phyloP scores from a whole-genome alignment of 1,140 invertebrate genomes.

The Heterodera schachtii region DNA sequence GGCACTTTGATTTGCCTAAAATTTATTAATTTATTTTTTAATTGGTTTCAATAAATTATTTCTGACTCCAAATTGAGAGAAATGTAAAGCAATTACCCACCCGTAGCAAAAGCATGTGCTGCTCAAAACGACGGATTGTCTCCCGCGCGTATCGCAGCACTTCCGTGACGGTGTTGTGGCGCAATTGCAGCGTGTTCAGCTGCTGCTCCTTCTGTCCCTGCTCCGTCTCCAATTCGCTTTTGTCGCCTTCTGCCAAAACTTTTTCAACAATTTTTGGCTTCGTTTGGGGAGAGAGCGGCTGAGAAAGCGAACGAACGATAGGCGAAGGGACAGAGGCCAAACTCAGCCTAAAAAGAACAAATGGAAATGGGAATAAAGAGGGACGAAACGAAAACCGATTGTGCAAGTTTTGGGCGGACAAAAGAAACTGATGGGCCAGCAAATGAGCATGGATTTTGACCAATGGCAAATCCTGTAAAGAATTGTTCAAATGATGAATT shows the following conservation, averaged over 20 bases:
- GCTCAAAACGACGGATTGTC: conserved; percentile 31
- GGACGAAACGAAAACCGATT: neutral
- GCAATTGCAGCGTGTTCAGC: conserved; percentile 28
- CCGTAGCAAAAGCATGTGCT: conserved; percentile 43
- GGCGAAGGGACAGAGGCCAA: conserved; percentile 9
- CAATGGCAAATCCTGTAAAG: conserved; percentile 24
- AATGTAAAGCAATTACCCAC: conserved; percentile 20
- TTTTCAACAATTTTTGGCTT: conserved; percentile 1
- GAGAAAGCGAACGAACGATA: neutral
- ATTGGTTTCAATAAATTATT: no score
- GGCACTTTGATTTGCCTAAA: conserved; percentile 33
- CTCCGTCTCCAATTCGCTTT: neutral
- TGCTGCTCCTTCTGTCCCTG: conserved; percentile 8
- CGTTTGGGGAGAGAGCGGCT: neutral
- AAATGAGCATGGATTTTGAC: conserved; percentile 45
- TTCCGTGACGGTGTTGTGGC: conserved; percentile 39
- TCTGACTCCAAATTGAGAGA: no score
- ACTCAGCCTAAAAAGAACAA: neutral
- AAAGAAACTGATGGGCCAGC: conserved; percentile 42
- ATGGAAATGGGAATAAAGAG: neutral
- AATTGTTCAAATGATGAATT: neutral
- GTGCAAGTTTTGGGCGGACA: conserved; percentile 25
- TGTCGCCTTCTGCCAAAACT: neutral
- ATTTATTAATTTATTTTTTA: neutral
- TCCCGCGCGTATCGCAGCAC: conserved; percentile 48